Conservation (phyloP, 2,113 vertebrate genomes). For the Dendropsophus ebraccatus region DNA sequence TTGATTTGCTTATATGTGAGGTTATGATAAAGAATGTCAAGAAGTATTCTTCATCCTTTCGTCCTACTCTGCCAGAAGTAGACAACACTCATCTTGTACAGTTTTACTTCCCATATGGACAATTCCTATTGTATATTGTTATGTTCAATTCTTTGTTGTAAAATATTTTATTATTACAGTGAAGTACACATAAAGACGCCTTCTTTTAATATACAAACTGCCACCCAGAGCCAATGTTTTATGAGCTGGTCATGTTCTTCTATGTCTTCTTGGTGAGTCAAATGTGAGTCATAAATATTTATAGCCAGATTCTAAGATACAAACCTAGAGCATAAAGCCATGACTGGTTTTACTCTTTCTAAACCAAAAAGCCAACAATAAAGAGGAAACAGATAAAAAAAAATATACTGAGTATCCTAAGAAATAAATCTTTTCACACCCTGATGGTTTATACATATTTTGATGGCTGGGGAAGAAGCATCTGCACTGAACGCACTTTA, state of each 20-base stretch:
- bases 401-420: background rate
- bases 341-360: background rate
- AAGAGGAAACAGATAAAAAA: conserved; percentile 1
- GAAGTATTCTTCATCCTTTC: background rate
- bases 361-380: background rate
- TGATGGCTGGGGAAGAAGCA: background rate
- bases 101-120: background rate
- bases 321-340: background rate
- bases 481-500: conserved; percentile 32
- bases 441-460: background rate
- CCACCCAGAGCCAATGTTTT: background rate
- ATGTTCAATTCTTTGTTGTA: background rate
- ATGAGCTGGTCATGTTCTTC: background rate
- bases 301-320: background rate
- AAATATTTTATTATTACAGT: background rate
- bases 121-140: background rate
- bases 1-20: background rate
- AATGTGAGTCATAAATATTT: background rate
- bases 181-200: background rate
- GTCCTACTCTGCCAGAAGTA: background rate
- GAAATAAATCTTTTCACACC: background rate
- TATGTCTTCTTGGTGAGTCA: background rate
- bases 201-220: background rate
- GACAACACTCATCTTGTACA: background rate
- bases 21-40: background rate